Evolutionary conservation across 2,888 invertebrate genomes (phyloP).

Genomic region (Leptinotarsa haldemani): DNA sequence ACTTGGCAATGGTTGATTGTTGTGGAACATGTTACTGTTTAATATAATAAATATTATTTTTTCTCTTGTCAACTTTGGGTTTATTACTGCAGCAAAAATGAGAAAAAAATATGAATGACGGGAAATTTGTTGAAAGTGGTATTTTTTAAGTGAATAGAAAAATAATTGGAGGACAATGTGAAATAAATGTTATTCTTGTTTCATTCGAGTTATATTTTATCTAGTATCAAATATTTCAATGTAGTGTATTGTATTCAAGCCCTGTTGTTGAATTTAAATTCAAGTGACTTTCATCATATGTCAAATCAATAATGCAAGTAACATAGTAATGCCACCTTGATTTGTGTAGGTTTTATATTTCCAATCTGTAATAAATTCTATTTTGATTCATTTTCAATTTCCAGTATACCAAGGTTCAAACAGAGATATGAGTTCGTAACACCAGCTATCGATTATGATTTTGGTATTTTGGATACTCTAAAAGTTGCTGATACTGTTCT

Average conservation of each 20-base stretch:
- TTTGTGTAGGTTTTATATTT: neutral
- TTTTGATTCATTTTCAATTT: conserved; percentile 51
- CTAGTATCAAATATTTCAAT: too few species aligned
- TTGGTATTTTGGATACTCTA: conserved; percentile 81
- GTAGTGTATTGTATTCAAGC: conserved; percentile 20
- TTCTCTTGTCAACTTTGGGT: too few species aligned
- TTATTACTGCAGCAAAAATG: too few species aligned
- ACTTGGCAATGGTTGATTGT: too few species aligned
- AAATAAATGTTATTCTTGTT: too few species aligned
- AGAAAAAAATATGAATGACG: too few species aligned
- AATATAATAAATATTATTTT: too few species aligned
- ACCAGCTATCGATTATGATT: conserved; percentile 78
- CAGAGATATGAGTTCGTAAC: conserved; percentile 86
- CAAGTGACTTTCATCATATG: neutral
- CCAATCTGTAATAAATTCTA: neutral
- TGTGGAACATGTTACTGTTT: too few species aligned
- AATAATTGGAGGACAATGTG: too few species aligned
- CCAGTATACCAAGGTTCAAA: conserved; percentile 85
- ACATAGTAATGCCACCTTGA: neutral
- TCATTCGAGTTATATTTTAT: too few species aligned
- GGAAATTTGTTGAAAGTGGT: too few species aligned
- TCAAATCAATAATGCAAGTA: neutral
- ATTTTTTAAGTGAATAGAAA: too few species aligned
- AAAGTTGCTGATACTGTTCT: conserved; percentile 90
- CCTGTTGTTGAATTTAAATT: neutral